Evolutionary conservation across 2,888 invertebrate species (phyloP).

Genomic region (Steinernema scapterisci): DNA sequence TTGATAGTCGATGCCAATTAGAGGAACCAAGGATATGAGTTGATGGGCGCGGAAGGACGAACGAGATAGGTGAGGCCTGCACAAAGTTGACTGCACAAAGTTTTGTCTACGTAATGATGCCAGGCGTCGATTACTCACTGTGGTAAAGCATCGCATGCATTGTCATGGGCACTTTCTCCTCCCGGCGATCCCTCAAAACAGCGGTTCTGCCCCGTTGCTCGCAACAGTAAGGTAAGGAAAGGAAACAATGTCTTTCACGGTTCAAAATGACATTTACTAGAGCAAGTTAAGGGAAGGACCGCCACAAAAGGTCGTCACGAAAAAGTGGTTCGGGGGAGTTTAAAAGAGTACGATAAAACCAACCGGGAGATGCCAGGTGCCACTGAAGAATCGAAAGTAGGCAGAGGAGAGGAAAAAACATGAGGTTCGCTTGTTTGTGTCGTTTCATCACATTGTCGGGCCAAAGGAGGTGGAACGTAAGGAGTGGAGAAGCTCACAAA

Average conservation of each 20-base stretch:
- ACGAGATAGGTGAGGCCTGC: neutral
- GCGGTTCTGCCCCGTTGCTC: neutral
- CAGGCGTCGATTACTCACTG: conserved; percentile 3
- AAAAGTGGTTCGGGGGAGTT: no score
- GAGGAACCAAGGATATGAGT: neutral
- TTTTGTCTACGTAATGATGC: conserved; percentile 14
- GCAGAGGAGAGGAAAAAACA: neutral
- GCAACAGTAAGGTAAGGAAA: neutral
- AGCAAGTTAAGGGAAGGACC: no score
- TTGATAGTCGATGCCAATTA: conserved; percentile 30
- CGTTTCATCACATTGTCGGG: conserved; percentile 10
- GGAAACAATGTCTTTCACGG: no score
- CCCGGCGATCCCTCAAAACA: neutral
- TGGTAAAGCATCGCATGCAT: neutral
- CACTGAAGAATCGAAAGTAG: neutral
- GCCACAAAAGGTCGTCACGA: no score
- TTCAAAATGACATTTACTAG: no score
- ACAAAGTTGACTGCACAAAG: neutral
- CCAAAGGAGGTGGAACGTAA: neutral
- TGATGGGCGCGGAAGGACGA: neutral
- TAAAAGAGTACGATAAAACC: neutral
- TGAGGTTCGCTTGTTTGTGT: neutral
- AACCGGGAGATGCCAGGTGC: neutral
- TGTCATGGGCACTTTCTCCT: neutral
- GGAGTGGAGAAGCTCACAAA: neutral